Base-by-base conservation (phyloP, 2,888 invertebrate species). In the Clusia tigrina region DNA sequence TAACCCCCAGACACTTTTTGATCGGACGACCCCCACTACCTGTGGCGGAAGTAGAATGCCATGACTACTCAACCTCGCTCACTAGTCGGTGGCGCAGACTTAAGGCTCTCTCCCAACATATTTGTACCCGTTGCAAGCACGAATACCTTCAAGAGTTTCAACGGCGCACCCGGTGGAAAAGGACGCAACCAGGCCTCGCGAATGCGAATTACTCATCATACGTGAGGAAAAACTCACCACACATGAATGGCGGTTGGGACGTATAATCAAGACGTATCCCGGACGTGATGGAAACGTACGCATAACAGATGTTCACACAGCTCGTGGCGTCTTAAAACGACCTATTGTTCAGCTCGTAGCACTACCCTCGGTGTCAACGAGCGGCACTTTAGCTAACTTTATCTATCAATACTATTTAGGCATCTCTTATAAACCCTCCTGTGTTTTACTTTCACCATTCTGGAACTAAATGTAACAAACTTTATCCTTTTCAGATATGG, bases 81-180 rank as follows among this genome's bases (percentile, higher is more conserved):
- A 1, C 52, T 1, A 62, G 55, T 23, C 25, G 58, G 2, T 64
- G 61, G 58, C 26, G 62, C 22, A 37, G 54, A 1, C 15, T 64
- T 1, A 64, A 46, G n/a, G 59, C 55, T 12, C 18, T 64, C 1
- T 46, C 46, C 2, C 60, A 60, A 15, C 17, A 56, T 12, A 60
- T 64, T 25, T 54, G 60, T 57, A 2, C 20, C 1, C 57, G 61
- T 3, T 64, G 58, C 58, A 60, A 58, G 20, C 32, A 58, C 1
- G 64, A 64, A 10, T 60, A 61, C 2, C 22, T 55, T 2, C 54
- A 54, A 48, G 54, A 54, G 22, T n/a, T 55, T 1, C 60, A 32
- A 32, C 6, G 12, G 12, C 6, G 32, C 6, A 32, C 32, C 6
- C 6, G 12, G 6, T 6, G 32, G 12, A 32, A 12, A 12, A 9